Evolutionary conservation across 2,888 invertebrate species (phyloP), one percentile per base, ranked within the genome.

Genomic region (Kuschelorhynchus macadamiae): DNA sequence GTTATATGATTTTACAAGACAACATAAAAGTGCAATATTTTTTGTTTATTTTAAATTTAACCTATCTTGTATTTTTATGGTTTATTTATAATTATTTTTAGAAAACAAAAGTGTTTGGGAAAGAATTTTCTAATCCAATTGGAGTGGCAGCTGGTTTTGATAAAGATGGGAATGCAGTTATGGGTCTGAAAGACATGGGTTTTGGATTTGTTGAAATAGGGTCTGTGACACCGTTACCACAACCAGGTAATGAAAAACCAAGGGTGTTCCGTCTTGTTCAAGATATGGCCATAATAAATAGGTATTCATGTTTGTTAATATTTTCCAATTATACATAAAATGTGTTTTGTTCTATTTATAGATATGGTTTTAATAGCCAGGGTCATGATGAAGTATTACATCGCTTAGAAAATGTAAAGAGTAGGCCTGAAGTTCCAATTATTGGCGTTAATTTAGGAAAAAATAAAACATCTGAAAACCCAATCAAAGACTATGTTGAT

Each of bases 111-210:
- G 85, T 97, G 47, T 91, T 94, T 81, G 89, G 89, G 17, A 86
- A 89, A 70, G 82, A 90, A 11, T 89, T 99, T 69, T 85, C 87
- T 59, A 98, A 97, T 85, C 98, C 98, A 0, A 84, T 99, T 75
- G 98, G 99, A n/a, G 90, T 99, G 78, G 98, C 98, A 20, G 99
- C 98, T 63, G 99, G 98, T 4, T 98, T 98, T 85, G 99, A 99
- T 83, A 99, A 99, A 83, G 91, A 98, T 84, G 98, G 92, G 4
- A 97, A 98, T 85, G 96, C 95, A 17, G 87, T 97, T 1, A 83
- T 89, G 76, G 94, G 95, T 0, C 84, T 99, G 36, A 87, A 89
- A 69, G 89, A 91, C 77, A 85, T 96, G 63, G 98, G 98, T 0
- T 98, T 99, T 84, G 94, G 98, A 3, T 95, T 97, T 82, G 90